Base-by-base conservation (phyloP, 2,797 vertebrate genomes). In the Pipistrellus nathusii region DNA sequence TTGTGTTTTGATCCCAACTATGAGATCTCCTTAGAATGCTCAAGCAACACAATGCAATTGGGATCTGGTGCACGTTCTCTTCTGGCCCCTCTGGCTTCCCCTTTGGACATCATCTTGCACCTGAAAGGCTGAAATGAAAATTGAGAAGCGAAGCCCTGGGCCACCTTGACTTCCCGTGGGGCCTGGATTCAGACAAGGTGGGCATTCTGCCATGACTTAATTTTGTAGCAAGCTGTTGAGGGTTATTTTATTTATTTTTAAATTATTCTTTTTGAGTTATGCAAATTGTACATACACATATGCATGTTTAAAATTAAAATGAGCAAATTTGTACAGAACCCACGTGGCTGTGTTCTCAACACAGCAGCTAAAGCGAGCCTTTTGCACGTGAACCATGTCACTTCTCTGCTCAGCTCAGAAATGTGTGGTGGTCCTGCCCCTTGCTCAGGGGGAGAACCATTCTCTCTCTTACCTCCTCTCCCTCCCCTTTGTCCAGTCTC, bases 301-400 rank as follows among this genome's bases (percentile, higher is more conserved):
- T 59, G 80, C 53, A 30, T 85, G 81, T 73, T 77, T 81, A 68
- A 76, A 55, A 71, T 77, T n/a, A 82, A 88, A 92, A 92, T 76
- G 3, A 76, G 81, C 44, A 48, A 84, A 44, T 68, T 27, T 68
- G 88, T 25, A 57, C 4, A 53, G 82, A 77, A 76, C 44, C 21
- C 38, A 14, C 2, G 8, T 55, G 32, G 8, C 51, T 46, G 73
- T 27, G 55, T 5, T 86, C 55, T 59, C 55, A 20, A 44, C 21
- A 8, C 5, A 62, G 75, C 38, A 55, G 11, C 62, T 23, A 14
- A 11, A 51, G 17, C 0, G 2, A 87, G 53, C 17, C 55, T 77
- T 76, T 17, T 14, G 46, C 77, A 41, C 25, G 13, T 41, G 57
- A 80, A 59, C 84, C 51, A 12, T 1, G 23, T 69, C 27, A 30